A percentile compares a stretch with the other conserved stretches of the same genome.
phyloP scores from a whole-genome alignment of 2,113 vertebrate genomes.

The Erythrolamprus reginae region DNA sequence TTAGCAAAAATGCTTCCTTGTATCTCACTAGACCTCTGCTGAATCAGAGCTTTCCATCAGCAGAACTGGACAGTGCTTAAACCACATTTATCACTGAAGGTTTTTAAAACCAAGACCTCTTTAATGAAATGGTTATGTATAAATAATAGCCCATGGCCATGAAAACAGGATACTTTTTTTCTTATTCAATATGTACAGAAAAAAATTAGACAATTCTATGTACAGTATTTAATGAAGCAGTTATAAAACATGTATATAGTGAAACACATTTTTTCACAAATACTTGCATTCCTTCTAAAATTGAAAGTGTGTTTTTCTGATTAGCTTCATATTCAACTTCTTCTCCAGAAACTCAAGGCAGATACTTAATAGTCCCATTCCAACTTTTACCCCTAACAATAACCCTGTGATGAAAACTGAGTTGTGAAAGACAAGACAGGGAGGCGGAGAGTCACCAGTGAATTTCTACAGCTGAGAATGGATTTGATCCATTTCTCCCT shows the following conservation, averaged over 20 bases:
- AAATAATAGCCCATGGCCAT: neutral
- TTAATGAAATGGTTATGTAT: neutral
- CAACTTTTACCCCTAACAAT: neutral
- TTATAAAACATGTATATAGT: conserved; percentile 67
- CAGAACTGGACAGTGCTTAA: neutral
- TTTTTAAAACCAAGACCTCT: neutral
- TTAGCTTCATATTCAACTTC: neutral
- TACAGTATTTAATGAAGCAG: conserved; percentile 70
- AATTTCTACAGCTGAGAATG: neutral
- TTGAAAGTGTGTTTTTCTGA: conserved; percentile 25
- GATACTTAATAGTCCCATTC: neutral
- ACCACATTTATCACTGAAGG: neutral
- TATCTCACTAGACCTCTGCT: neutral
- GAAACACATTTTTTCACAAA: conserved; percentile 58
- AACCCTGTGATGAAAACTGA: neutral
- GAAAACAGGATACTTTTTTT: conserved; percentile 33
- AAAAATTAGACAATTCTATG: conserved; percentile 61
- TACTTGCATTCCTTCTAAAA: conserved; percentile 47
- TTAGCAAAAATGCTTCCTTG: neutral
- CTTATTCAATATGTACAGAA: conserved; percentile 57
- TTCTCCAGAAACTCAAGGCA: neutral
- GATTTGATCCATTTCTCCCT: neutral
- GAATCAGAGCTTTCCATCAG: neutral
- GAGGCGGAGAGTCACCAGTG: neutral
- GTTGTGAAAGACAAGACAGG: neutral